phyloP scores from a whole-genome alignment of 2,797 vertebrate genomes.

The Hyperoplus immaculatus region DNA sequence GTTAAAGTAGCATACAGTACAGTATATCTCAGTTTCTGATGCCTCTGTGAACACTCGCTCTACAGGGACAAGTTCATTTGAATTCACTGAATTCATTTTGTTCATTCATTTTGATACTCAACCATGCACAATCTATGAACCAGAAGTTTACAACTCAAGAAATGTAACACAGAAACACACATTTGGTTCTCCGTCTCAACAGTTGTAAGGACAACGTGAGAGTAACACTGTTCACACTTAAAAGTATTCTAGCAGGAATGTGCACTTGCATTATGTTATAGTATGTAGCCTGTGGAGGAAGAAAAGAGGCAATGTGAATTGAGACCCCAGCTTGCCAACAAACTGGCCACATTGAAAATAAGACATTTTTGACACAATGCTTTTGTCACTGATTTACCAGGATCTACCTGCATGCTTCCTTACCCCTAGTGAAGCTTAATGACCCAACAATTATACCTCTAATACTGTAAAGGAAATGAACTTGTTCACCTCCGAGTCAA shows the following conservation, averaged over 20 bases:
- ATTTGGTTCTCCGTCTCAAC: neutral
- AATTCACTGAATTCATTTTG: too few relatives aligned
- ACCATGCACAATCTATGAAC: neutral
- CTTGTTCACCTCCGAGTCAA: neutral
- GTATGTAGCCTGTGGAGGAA: neutral
- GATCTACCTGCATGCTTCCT: neutral
- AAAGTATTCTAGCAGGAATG: neutral
- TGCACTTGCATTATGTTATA: neutral
- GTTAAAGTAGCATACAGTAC: neutral
- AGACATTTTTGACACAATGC: neutral
- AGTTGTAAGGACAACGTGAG: neutral
- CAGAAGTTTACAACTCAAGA: too few relatives aligned
- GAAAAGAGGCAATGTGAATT: neutral
- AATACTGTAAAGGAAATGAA: neutral
- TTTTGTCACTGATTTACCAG: neutral
- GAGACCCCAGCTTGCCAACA: neutral
- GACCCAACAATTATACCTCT: neutral
- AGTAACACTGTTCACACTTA: neutral
- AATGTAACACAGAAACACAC: neutral
- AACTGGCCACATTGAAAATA: neutral
- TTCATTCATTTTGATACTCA: neutral
- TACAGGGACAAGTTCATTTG: neutral
- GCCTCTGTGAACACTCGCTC: neutral
- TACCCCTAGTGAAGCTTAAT: neutral
- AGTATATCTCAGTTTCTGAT: neutral